Evolutionary conservation across 2,888 invertebrate species (phyloP).

Genomic region (Spilosoma lubricipeda): DNA sequence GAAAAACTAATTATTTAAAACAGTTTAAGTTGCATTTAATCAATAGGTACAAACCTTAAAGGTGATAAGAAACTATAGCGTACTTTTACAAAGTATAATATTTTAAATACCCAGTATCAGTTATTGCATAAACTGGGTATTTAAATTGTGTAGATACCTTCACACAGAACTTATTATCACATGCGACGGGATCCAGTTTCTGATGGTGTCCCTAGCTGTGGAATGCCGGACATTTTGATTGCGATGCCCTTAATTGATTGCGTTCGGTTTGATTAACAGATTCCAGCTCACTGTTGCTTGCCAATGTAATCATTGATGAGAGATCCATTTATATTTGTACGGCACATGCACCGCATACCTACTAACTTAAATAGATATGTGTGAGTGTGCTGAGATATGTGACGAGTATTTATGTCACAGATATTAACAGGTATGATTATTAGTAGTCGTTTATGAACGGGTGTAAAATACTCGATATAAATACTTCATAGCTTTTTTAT

Average conservation of each 20-base stretch:
- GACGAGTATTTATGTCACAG: not conserved
- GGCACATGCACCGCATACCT: not conserved
- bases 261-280: conserved; percentile 81
- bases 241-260: conserved; percentile 78
- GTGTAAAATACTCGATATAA: not conserved
- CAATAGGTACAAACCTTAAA: conserved; percentile 13
- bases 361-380: not conserved
- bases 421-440: not conserved
- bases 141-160: not conserved
- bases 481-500: not conserved
- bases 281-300: conserved; percentile 63
- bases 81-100: not conserved
- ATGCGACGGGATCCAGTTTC: conserved; percentile 45
- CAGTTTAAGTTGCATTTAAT: too few relatives aligned
- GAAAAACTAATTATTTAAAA: too few relatives aligned
- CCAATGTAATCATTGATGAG: conserved; percentile 39
- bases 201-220: conserved; percentile 60
- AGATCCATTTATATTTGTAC: conserved; percentile 39
- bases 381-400: not conserved
- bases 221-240: conserved; percentile 82
- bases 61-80: conserved; percentile 32
- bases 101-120: too few relatives aligned
- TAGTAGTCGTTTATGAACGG: not conserved
- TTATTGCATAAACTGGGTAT: too few relatives aligned
- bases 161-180: conserved; percentile 10